Evolutionary conservation across 2,888 invertebrate species (phyloP).

Genomic region (Abrostola tripartita): DNA sequence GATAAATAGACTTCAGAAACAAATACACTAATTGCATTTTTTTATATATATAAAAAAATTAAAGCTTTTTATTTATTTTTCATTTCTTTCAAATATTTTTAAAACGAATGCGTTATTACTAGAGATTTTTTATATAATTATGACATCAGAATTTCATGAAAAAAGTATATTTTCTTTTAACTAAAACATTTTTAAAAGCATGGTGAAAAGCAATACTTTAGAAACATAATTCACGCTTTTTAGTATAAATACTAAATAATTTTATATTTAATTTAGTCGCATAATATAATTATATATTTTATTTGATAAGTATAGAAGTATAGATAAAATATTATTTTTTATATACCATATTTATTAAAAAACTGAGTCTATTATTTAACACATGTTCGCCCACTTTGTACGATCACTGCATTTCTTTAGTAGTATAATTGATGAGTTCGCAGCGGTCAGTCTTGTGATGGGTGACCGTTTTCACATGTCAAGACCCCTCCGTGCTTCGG

Average conservation of each 20-base stretch:
- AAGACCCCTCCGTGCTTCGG: too few species aligned
- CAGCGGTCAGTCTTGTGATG: not conserved
- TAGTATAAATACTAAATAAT: not conserved
- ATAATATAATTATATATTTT: slow-evolving; percentile 25
- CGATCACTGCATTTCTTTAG: not conserved
- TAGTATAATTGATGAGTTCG: not conserved
- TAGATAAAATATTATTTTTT: slow-evolving; percentile 13
- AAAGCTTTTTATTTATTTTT: too few species aligned
- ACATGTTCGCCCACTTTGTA: not conserved
- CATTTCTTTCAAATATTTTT: too few species aligned
- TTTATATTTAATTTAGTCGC: slow-evolving; percentile 8
- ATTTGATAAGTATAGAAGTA: too few species aligned
- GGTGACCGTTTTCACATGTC: not conserved
- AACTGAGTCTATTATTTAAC: not conserved
- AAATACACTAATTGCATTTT: too few species aligned
- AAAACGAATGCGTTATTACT: too few species aligned
- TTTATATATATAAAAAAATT: too few species aligned
- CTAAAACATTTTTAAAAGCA: slow-evolving; percentile 7
- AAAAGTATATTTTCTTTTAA: not conserved
- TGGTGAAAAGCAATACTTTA: slow-evolving; percentile 11
- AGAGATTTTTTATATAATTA: too few species aligned
- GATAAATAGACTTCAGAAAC: too few species aligned
- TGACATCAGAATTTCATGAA: too few species aligned
- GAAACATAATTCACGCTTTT: slow-evolving; percentile 7
- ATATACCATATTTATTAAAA: slow-evolving; percentile 11